A percentile compares a stretch with the other conserved stretches of the same genome.
These are phyloP conservation scores for Rhinolophus ferrumequinum DNA, from an alignment of 2,113 vertebrate genomes.

Conservation along the genomic window DNA sequence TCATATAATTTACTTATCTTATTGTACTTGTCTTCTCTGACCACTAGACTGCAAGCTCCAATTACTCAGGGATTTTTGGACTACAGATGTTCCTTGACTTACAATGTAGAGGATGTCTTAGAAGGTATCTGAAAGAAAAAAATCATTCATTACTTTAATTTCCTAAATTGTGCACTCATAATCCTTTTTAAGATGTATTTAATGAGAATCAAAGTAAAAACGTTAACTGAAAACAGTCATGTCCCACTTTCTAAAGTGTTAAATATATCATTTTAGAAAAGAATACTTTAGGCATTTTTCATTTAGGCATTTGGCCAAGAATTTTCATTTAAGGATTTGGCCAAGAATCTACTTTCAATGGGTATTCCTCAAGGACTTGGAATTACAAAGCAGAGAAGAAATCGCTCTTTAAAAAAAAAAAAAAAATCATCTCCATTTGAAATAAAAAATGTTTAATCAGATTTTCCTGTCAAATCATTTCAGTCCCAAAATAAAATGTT, in stretches of 20 bases:
- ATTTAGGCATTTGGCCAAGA: background rate
- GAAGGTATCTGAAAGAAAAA: background rate
- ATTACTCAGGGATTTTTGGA: background rate
- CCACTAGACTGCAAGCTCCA: background rate
- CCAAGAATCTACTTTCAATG: background rate
- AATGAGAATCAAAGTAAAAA: slow-evolving; percentile 13
- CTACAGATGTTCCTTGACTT: background rate
- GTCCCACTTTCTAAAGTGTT: background rate
- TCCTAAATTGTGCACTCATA: background rate
- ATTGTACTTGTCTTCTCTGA: background rate
- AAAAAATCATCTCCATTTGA: background rate
- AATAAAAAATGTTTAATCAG: background rate
- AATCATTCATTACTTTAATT: background rate
- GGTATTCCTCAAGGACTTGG: background rate
- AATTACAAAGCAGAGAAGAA: background rate
- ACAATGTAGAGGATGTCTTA: background rate
- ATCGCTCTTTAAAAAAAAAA: background rate
- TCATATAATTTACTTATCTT: background rate
- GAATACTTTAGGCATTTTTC: background rate
- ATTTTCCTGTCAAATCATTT: background rate
- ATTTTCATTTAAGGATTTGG: background rate
- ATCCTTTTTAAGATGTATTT: background rate
- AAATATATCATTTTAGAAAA: background rate
- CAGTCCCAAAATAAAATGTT: background rate
- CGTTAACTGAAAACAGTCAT: background rate